Base-by-base conservation (phyloP, 1,140 invertebrate species). In the Halyomorpha halys region DNA sequence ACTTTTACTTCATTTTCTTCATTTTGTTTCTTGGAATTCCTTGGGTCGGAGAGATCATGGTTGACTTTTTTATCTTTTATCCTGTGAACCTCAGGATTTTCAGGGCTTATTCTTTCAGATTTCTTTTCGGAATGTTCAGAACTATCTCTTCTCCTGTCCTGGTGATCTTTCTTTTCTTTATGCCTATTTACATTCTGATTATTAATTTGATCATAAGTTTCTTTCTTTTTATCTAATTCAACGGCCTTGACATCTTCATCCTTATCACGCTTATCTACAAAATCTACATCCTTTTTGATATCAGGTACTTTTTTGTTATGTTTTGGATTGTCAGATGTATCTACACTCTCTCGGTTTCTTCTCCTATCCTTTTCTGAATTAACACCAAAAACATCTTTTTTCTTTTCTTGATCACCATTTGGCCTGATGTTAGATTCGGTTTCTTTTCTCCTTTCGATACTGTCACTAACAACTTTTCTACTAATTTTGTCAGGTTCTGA, bases 301-400 rank as follows among this genome's bases (percentile, higher is more conserved):
- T 69, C 69, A 69, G 69, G 69, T 69, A 69, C 69, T 68, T 69
- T 69, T 65, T 61, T 66, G 34, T 13, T 39, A 65, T 62, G 65
- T 65, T 67, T 69, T 53, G 65, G 51, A 68, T 64, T 69, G 65
- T 69, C 69, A 44, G 62, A 56, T 56, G 25, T 64, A 30, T 69
- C 69, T 18, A 59, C 18, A 54, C 65, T 69, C 15, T 69, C 69
- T 27, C 66, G 61, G 23, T 44, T 53, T 69, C 69, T 69, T 65
- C 69, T 66, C 54, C 67, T 66, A 54, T 69, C 69, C 25, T 65
- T 68, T 66, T 69, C 69, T 11, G 69, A 68, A 64, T 66, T 64
- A 6, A 68, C 65, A 49, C 66, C 67, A 51, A 69, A 66, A 49
- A 66, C 63, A 61, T 69, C 69, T 59, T 69, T 69, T 59, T 69